Base-by-base conservation (phyloP, 1,140 invertebrate genomes). In the Drosophila quadrilineata region DNA sequence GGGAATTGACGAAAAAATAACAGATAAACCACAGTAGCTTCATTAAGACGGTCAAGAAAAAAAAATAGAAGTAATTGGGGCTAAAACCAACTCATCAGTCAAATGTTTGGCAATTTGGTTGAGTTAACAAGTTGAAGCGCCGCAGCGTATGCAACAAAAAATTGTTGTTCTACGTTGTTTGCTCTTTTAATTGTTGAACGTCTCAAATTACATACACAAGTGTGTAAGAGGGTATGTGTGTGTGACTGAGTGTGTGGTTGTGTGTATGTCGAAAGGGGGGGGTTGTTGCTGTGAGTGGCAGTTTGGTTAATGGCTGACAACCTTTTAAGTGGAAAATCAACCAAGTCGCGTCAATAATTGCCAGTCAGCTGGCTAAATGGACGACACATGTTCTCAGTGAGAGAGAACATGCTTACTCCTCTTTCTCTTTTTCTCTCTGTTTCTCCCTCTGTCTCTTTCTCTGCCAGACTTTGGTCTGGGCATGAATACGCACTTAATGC, bases 271-370 rank as follows among this genome's bases (percentile, higher is more conserved):
- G n/a, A n/a, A n/a, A n/a, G n/a, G n/a, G n/a, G n/a, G n/a, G n/a
- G n/a, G n/a, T n/a, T n/a, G n/a, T n/a, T n/a, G 36, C 46, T 62
- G 36, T 56, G 59, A 38, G 60, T 63, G 43, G 45, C 62, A 60
- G 46, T 59, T 57, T 29, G 56, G 43, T 67, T 67, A 67, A 67
- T 62, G 54, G 64, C 58, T 58, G 64, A 62, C 58, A 62, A 28
- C 19, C 58, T 33, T 62, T 49, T 49, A 54, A 67, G 64, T 62
- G 48, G 35, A 54, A 67, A 62, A 67, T 62, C 64, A 62, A 28
- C 14, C 35, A 53, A 67, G 40, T 53, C 41, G 57, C 56, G 38
- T 52, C 56, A 29, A 66, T 67, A 67, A 71, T 56, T 71, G 56
- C 43, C 50, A 67, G 43, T 67, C 68, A 54, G 35, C 36, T 36